These are phyloP conservation scores for Calephelis nemesis DNA, from an alignment of 1,140 invertebrate species.

Conservation along the genomic window DNA sequence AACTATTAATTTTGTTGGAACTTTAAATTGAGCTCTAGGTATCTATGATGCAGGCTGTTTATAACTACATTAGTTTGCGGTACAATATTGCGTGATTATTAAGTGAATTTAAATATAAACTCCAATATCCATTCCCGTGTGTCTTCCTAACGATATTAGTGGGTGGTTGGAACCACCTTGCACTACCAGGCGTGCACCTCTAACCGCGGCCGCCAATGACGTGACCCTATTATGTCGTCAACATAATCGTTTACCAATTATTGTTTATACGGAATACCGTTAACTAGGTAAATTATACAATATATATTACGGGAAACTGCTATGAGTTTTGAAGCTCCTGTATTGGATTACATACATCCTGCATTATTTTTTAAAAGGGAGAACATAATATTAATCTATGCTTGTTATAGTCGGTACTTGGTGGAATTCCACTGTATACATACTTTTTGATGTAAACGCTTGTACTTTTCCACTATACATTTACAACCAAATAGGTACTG, in stretches of 20 bases:
- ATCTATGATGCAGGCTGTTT: no score
- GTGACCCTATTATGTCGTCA: slow-evolving; percentile 29
- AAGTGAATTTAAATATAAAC: not conserved
- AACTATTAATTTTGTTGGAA: not conserved
- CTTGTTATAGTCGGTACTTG: no score
- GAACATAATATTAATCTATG: no score
- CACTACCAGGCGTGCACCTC: slow-evolving; percentile 29
- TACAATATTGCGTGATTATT: not conserved
- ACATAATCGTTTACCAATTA: not conserved
- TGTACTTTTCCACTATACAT: no score
- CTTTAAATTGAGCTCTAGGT: no score
- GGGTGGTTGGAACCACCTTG: slow-evolving; percentile 27
- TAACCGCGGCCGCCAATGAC: slow-evolving; percentile 14
- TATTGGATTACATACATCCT: no score
- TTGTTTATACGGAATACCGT: not conserved
- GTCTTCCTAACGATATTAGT: not conserved
- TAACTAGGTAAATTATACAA: not conserved
- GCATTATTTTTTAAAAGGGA: no score
- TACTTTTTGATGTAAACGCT: no score
- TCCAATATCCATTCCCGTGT: not conserved
- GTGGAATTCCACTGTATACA: no score
- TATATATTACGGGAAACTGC: not conserved
- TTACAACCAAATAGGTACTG: no score
- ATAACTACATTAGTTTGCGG: no score
- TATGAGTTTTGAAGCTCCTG: not conserved